phyloP scores from a whole-genome alignment of 2,888 invertebrate genomes.

The Caradrina kadenii region DNA sequence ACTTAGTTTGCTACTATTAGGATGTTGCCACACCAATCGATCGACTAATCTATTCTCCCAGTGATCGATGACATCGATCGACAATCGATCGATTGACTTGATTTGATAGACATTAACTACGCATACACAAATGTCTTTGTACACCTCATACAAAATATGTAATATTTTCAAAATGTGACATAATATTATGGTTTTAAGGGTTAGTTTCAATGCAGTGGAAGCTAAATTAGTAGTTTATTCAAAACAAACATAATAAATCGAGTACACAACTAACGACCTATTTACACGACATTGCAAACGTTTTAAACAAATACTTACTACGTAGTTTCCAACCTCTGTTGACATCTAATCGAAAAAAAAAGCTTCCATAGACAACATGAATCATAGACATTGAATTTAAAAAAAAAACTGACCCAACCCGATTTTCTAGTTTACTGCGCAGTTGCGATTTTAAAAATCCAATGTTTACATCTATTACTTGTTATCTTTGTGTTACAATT shows the following conservation, averaged over 20 bases:
- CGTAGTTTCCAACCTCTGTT: conserved; percentile 33
- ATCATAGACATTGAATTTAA: conserved; percentile 20
- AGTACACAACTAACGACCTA: conserved; percentile 6
- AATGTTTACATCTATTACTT: conserved; percentile 32
- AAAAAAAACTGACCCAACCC: conserved; percentile 29
- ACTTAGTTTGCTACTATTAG: too few species aligned
- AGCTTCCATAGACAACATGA: conserved; percentile 6
- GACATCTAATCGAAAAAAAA: conserved; percentile 27
- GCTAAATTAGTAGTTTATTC: neutral
- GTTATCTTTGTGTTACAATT: conserved; percentile 22
- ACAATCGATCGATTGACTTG: too few species aligned
- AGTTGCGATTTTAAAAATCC: conserved; percentile 15
- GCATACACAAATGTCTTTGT: too few species aligned
- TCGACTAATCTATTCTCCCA: too few species aligned
- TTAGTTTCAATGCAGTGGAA: too few species aligned
- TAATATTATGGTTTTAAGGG: too few species aligned
- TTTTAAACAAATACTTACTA: conserved; percentile 19
- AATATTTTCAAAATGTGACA: too few species aligned
- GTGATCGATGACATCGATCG: too few species aligned
- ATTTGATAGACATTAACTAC: too few species aligned
- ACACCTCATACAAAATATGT: too few species aligned
- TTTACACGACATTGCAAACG: neutral
- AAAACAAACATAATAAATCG: neutral
- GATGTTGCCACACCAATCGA: too few species aligned
- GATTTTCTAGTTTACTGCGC: conserved; percentile 39